phyloP scores from a whole-genome alignment of 2,113 vertebrate species.

The Embiotoca jacksoni region DNA sequence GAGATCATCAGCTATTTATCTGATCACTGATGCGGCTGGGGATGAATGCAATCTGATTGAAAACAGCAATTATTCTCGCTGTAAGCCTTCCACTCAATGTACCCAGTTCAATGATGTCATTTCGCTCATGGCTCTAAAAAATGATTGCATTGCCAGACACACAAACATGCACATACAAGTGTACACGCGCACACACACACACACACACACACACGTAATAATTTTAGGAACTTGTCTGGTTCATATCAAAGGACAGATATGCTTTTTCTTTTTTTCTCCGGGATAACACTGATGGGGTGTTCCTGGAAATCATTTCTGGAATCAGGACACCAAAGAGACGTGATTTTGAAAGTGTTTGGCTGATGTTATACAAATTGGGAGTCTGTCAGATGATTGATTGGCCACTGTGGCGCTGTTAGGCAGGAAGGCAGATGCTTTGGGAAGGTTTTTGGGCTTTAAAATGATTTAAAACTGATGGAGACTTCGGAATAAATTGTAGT shows the following conservation, averaged over 20 bases:
- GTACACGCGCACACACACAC: neutral
- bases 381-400: constrained; percentile 36
- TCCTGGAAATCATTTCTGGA: constrained; percentile 38
- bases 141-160: constrained; percentile 42
- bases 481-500: neutral
- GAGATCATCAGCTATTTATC: constrained; percentile 56
- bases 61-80: constrained; percentile 53
- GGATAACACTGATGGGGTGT: constrained; percentile 12
- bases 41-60: constrained; percentile 62
- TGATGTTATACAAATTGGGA: constrained; percentile 30
- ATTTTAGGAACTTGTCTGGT: constrained; percentile 20
- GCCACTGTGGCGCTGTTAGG: constrained; percentile 31
- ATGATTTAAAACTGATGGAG: neutral
- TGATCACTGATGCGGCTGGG: constrained; percentile 41
- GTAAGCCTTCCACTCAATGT: constrained; percentile 66
- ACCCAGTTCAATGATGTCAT: constrained; percentile 53
- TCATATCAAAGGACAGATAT: constrained; percentile 14
- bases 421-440: constrained; percentile 15
- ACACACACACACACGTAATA: constrained; percentile 15
- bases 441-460: neutral
- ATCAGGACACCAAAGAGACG: neutral
- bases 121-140: constrained; percentile 48
- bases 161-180: neutral
- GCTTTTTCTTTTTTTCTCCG: neutral
- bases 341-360: constrained; percentile 23